Conservation (phyloP, 1,140 invertebrate species). For the Caenorhabditis brenneri region DNA sequence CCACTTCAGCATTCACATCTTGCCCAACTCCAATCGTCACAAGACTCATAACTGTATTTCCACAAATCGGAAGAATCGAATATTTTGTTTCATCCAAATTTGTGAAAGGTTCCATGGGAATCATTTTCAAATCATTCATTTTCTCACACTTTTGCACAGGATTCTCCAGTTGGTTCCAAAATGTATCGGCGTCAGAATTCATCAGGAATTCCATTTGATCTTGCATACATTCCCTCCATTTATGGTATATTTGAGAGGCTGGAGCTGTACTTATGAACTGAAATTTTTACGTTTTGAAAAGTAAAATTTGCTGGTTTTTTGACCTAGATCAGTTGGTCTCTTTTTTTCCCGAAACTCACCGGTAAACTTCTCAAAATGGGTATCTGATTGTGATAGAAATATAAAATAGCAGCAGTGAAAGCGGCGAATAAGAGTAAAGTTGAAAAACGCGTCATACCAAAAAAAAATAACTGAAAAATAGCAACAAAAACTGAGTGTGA, state of each 20-base stretch:
- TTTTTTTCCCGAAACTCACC: neutral
- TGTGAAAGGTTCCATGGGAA: neutral
- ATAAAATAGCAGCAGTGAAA: neutral
- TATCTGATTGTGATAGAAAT: neutral
- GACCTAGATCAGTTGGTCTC: too few species aligned
- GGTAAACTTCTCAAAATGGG: neutral
- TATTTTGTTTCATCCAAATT: conserved; percentile 12
- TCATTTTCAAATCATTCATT: neutral
- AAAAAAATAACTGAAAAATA: neutral
- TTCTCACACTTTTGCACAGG: neutral
- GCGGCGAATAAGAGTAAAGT: neutral
- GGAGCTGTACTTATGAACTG: neutral
- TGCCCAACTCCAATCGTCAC: conserved; percentile 40
- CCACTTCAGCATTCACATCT: conserved; percentile 7
- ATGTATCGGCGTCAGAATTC: neutral
- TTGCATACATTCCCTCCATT: neutral
- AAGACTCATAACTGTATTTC: neutral
- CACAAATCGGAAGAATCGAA: conserved; percentile 9
- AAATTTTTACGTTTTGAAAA: too few species aligned
- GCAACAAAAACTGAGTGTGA: too few species aligned
- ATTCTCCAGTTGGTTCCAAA: neutral
- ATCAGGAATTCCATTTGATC: neutral
- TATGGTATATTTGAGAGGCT: neutral
- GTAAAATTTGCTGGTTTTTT: neutral
- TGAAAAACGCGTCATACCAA: neutral